Base-by-base conservation (phyloP, 2,113 vertebrate genomes). In the Salvelinus alpinus region DNA sequence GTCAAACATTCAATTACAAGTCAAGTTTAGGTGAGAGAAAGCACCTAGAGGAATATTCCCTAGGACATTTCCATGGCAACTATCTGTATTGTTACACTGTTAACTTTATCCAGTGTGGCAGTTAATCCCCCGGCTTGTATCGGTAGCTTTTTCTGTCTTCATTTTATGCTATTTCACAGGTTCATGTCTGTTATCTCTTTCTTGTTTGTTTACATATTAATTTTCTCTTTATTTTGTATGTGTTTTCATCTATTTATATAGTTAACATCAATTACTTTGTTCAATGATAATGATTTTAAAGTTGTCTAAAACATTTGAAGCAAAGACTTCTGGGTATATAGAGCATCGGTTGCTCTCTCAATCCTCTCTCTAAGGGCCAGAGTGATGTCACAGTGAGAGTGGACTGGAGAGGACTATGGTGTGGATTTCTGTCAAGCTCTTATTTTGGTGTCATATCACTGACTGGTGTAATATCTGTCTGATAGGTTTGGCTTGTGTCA, bases 271-370 rank as follows among this genome's bases (percentile, higher is more conserved):
- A 54, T 54, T 54, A 1, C 16, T 54, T 54, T 54, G 51, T 54
- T 54, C 51, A 54, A 18, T 54, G 51, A 54, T 54, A 54, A 54
- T 16, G 12, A 14, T 18, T 18, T 54, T 54, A 54, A 54, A 18
- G 48, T 66, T 66, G 24, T 16, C 64, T 25, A 65, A 12, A 22
- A 27, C 25, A 16, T 14, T 69, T 68, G 66, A 20, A 14, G 2
- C 18, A 20, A 44, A n/a, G 3, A n/a, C 67, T n/a, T 6, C 8
- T 20, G 20, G 31, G 16, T n/a, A 44, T 44, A 9, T 12, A 14
- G 80, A 86, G 75, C 87, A 89, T 91, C 88, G 89, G 90, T 87
- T 88, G 86, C 85, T 78, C n/a, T 88, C 85, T 82, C 91, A 92
- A 91, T 90, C 90, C 88, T 77, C 80, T 75, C 12, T 29, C 12